Base-by-base conservation (phyloP, 2,113 vertebrate species). In the Caloenas nicobarica region DNA sequence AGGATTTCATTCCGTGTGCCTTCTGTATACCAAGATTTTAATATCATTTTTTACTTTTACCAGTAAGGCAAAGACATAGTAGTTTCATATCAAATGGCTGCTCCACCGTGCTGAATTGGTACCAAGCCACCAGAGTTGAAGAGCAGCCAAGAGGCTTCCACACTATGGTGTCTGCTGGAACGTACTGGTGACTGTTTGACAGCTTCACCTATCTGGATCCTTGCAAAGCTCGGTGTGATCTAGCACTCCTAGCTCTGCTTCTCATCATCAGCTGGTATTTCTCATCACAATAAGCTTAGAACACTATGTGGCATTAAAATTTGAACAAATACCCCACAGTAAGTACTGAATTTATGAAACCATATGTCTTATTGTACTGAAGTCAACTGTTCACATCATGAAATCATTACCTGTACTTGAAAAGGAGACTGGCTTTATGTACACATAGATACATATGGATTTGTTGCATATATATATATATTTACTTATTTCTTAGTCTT, bases 321-420 rank as follows among this genome's bases (percentile, higher is more conserved):
- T 78, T 95, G 82, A 96, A 94, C 60, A 96, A 95, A 93, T 89
- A 91, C 74, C 69, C 81, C 90, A 95, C 77, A 81, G 90, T 96
- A 89, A 94, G 74, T 81, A 89, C 19, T 88, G 54, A 93, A 81
- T 96, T 96, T 97, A 96, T 90, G 69, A 97, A 98, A 97, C 96
- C 96, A 96, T 96, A 94, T 97, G 93, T 94, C 90, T 96, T 94
- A 89, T 70, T 88, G 80, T 96, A 97, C 96, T 66, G 77, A 95
- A 94, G 89, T 92, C 91, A 96, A 65, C 87, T 95, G 65, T 80
- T 86, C 72, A 96, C 96, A 97, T 97, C 85, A 95, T 96, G 94
- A 97, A 98, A 95, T 87, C 96, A 96, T 97, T 98, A 97, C 88
- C 95, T 97, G 97, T 65, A 94, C 95, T 94, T 97, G 89, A 95